Evolutionary conservation across 2,888 invertebrate species (phyloP).

Genomic region (Drosophila mulleri): DNA sequence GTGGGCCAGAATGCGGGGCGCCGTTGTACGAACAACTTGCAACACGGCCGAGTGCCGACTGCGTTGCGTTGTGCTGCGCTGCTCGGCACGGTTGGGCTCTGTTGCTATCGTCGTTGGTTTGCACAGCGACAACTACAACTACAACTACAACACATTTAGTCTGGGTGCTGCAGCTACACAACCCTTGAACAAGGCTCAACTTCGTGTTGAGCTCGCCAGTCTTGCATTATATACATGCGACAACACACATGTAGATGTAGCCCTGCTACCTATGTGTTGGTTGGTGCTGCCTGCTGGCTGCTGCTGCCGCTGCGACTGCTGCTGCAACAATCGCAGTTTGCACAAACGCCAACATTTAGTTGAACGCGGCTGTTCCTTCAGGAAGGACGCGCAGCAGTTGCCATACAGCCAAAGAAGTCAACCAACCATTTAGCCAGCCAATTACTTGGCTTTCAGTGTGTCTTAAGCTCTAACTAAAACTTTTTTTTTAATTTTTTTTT

Average conservation of each 20-base stretch:
- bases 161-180: constrained; percentile 43
- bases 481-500: not conserved
- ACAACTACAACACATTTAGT: constrained; percentile 25
- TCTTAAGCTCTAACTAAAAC: not conserved
- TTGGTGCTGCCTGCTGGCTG: constrained; percentile 30
- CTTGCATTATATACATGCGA: constrained; percentile 63
- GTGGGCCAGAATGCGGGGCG: constrained; percentile 32
- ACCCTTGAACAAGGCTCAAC: constrained; percentile 66
- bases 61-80: constrained; percentile 38
- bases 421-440: constrained; percentile 22
- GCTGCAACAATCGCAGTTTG: constrained; percentile 77
- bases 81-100: not conserved
- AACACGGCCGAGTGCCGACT: constrained; percentile 41
- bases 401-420: constrained; percentile 33
- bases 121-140: constrained; percentile 30
- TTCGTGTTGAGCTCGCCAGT: constrained; percentile 60
- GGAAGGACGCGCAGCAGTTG: constrained; percentile 82
- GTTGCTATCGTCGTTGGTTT: constrained; percentile 29
- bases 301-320: constrained; percentile 16
- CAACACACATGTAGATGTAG: constrained; percentile 49
- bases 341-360: constrained; percentile 79
- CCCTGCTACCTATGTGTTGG: constrained; percentile 61
- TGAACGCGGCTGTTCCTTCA: constrained; percentile 84
- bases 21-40: constrained; percentile 56
- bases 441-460: constrained; percentile 23